These are phyloP conservation scores for Pollenia angustigena DNA, from an alignment of 2,888 invertebrate genomes.

Conservation along the genomic window DNA sequence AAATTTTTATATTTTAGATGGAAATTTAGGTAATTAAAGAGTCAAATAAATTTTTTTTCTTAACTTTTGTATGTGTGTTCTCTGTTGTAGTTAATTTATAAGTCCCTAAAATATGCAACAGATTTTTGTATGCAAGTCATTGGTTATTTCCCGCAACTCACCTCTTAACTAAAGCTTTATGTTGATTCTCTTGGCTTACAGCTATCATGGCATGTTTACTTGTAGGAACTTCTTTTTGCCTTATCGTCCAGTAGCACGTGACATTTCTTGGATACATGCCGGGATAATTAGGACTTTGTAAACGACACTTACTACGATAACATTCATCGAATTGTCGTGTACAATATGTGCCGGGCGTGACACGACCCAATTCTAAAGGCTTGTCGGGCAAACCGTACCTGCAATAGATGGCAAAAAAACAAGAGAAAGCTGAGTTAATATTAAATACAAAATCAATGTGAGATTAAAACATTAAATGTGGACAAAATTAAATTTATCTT, in stretches of 20 bases:
- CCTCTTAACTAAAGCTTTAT: slow-evolving; percentile 84
- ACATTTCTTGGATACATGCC: slow-evolving; percentile 93
- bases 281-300: slow-evolving; percentile 96
- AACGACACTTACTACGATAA: slow-evolving; percentile 92
- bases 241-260: slow-evolving; percentile 94
- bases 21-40: no score
- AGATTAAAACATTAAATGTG: background rate
- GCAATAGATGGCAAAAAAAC: slow-evolving; percentile 16
- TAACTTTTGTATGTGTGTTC: no score
- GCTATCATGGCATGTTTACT: slow-evolving; percentile 97
- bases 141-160: slow-evolving; percentile 72
- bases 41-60: no score
- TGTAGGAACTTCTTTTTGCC: slow-evolving; percentile 93
- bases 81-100: no score
- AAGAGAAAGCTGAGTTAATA: background rate
- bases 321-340: slow-evolving; percentile 94
- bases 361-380: slow-evolving; percentile 92
- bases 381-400: slow-evolving; percentile 90
- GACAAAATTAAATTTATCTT: background rate
- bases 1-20: no score
- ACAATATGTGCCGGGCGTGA: slow-evolving; percentile 93
- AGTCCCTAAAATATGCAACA: no score
- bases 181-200: slow-evolving; percentile 90
- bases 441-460: background rate
- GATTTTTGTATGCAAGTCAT: no score